Base-by-base conservation (phyloP, 2,888 invertebrate genomes). In the Melikaiella ostensackeni region DNA sequence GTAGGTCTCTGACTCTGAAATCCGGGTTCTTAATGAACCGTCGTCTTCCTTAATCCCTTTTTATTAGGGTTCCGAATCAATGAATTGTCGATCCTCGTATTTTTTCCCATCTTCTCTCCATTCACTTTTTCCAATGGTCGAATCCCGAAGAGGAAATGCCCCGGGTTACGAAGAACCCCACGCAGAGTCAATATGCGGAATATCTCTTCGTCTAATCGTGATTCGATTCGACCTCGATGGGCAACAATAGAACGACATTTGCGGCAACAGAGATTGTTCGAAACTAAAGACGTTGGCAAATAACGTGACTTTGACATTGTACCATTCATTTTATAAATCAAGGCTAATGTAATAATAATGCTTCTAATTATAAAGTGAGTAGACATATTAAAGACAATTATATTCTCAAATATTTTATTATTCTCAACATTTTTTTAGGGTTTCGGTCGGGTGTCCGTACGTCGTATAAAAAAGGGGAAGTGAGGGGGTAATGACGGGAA, bases 141-240 rank as follows among this genome's bases (percentile, higher is more conserved):
- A 50, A n/a, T 50, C 50, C 9, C 9, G 50, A 50, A 2, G 50
- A 50, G 50, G n/a, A 50, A 50, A 50, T 57, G 11, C 57, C 5
- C n/a, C 24, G 21, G 57, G 4, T 21, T 57, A 13, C 13, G 13
- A 57, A 57, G 57, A 57, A 57, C 21, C 57, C 57, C 24, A 13
- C 57, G 13, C 57, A 24, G 24, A 57, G 57, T 24, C 24, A 57
- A 57, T 57, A 13, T 24, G 57, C 13, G 5, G 57, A 24, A 57
- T 57, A 57, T 57, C 57, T 57, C 24, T 57, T 57, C 11, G 55
- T 11, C 57, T 24, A 57, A 57, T 57, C 57, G 57, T 80, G 78
- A 81, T 80, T 80, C 81, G 75, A 77, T 77, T 80, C 50, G 57
- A 62, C 42, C 75, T 75, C 66, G 33, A 38, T 76, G 61, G 66